phyloP scores from a whole-genome alignment of 2,888 invertebrate genomes.

The Hetaerina titia region DNA sequence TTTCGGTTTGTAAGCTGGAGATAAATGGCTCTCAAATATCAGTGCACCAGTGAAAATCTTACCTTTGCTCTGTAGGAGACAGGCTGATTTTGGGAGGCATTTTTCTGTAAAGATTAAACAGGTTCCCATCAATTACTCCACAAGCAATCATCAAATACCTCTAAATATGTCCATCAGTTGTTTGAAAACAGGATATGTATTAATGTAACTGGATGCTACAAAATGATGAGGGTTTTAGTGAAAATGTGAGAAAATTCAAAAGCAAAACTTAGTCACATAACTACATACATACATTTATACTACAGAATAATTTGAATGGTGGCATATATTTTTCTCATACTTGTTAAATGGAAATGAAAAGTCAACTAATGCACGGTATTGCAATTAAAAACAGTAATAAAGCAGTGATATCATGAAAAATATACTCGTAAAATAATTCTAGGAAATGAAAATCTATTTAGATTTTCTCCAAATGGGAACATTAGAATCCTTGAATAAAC shows the following conservation, averaged over 20 bases:
- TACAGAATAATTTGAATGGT: too few relatives aligned
- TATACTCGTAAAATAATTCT: background rate
- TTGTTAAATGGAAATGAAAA: background rate
- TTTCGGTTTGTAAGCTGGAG: background rate
- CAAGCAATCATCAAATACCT: too few relatives aligned
- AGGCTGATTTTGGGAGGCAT: background rate
- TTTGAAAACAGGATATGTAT: background rate
- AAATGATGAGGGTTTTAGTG: background rate
- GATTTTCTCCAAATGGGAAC: too few relatives aligned
- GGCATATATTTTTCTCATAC: too few relatives aligned
- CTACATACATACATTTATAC: too few relatives aligned
- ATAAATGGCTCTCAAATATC: background rate
- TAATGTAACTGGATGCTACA: background rate
- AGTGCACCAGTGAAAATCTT: background rate
- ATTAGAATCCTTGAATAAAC: too few relatives aligned
- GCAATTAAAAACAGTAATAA: background rate
- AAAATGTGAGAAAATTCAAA: background rate
- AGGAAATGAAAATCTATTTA: background rate
- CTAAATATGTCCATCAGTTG: background rate
- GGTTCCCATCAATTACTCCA: background rate
- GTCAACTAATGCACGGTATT: background rate
- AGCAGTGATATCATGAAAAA: background rate
- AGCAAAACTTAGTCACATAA: background rate
- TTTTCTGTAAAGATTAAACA: background rate
- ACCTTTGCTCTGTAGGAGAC: background rate